Evolutionary conservation across 2,113 vertebrate species (phyloP), one percentile per base, ranked within the genome.

Genomic region (Notothenia rossii): DNA sequence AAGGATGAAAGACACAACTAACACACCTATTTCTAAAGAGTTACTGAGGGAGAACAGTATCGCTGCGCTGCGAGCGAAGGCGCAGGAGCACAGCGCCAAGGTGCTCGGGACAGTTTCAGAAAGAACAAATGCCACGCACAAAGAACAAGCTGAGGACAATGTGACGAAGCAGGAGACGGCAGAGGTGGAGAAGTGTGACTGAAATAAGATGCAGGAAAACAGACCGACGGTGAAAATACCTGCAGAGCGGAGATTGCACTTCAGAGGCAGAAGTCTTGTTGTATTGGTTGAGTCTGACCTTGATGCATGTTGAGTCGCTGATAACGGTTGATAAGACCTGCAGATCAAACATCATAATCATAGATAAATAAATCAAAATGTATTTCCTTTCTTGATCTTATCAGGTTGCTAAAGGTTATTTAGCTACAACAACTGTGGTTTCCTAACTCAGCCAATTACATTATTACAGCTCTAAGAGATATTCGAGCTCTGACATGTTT

Each of bases 41-140:
- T 97, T 98, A 94, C 96, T 98, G 94, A 96, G 98, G 92, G 98
- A 99, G 93, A 97, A 97, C 96, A 99, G 98, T 93, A 99, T 99
- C 50, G 98, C 98, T 0, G 97, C 91, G 22, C 97, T 99, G 91
- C 94, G 98, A 86, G 98, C 98, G 62, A 97, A 97, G 96, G 98
- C 98, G 60, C 97, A 97, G 94, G 97, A 98, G 94, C 98, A 99
- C 96, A 99, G 96, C 84, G 98, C 97, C 90, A 98, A 98, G 93
- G 97, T 99, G 92, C 96, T 98, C 80, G 96, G 96, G 88, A 97
- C 96, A 84, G 96, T 95, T 54, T 72, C 96, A 0, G 90, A 94
- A 3, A 86, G 78, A 73, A 71, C 74, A 4, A 86, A 91, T 62
- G 83, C 91, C 0, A 61, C 10, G 68, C 92, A 95, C 20, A 93